These are phyloP conservation scores for Ectropis grisescens DNA, from an alignment of 1,140 invertebrate species.

Conservation along the genomic window DNA sequence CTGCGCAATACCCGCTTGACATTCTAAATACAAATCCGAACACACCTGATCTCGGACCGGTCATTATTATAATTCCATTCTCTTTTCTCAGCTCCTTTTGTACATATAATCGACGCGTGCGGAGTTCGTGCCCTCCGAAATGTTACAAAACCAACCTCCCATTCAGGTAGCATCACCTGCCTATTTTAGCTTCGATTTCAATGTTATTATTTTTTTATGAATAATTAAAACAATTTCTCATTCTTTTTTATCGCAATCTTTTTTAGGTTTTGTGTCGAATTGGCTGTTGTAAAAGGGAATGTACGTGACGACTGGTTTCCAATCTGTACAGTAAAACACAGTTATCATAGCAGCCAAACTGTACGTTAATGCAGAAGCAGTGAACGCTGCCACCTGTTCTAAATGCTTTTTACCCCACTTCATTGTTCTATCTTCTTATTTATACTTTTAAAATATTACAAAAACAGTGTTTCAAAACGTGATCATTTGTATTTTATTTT, in stretches of 20 bases:
- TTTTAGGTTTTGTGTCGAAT: slow-evolving; percentile 50
- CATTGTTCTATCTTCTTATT: slow-evolving; percentile 8
- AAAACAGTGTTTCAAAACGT: not conserved
- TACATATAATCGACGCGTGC: slow-evolving; percentile 28
- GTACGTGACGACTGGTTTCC: slow-evolving; percentile 76
- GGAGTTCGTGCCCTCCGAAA: slow-evolving; percentile 14
- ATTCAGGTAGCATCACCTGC: not conserved
- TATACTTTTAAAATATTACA: not conserved
- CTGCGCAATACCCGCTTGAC: slow-evolving; percentile 47
- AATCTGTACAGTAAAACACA: slow-evolving; percentile 80
- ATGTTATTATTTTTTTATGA: not conserved
- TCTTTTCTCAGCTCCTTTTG: slow-evolving; percentile 28
- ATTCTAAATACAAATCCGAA: slow-evolving; percentile 52
- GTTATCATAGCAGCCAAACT: slow-evolving; percentile 67
- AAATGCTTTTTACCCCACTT: slow-evolving; percentile 35
- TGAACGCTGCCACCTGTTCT: slow-evolving; percentile 23
- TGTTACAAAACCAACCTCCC: slow-evolving; percentile 10
- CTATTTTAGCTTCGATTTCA: not conserved
- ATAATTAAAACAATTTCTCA: not conserved
- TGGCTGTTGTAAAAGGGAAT: slow-evolving; percentile 81
- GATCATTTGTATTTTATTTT: not conserved
- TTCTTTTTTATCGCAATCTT: not conserved
- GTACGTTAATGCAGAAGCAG: slow-evolving; percentile 66
- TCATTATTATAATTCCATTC: slow-evolving; percentile 54
- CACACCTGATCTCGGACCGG: slow-evolving; percentile 57